Percentiles rank a stretch among this genome's conserved stretches.
Evolutionary conservation across 2,888 invertebrate genomes (phyloP).

Genomic region (Sabatieria punctata): DNA sequence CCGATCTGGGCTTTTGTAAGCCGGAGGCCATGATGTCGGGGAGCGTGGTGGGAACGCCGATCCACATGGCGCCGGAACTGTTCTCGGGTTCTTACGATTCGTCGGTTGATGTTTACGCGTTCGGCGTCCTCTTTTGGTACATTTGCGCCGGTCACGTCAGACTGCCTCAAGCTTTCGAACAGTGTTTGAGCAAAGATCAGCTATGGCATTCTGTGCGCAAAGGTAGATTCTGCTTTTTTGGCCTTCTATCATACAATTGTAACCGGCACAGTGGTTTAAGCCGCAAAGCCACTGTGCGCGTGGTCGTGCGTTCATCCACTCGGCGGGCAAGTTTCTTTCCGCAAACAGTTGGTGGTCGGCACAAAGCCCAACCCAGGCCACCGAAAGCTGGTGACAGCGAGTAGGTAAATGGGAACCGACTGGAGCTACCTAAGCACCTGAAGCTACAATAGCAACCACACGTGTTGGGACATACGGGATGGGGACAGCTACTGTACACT

Average conservation of each 20-base stretch:
- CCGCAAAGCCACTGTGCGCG: no score
- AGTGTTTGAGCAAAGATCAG: conserved; percentile 66
- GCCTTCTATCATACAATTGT: not conserved
- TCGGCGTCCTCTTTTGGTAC: conserved; percentile 64
- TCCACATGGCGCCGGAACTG: conserved; percentile 79
- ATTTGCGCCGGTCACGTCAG: conserved; percentile 63
- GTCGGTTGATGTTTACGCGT: conserved; percentile 71
- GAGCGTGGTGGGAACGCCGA: conserved; percentile 58
- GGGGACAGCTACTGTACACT: no score
- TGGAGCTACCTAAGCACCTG: no score
- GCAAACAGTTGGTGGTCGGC: no score
- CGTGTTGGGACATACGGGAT: no score
- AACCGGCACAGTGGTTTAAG: not conserved
- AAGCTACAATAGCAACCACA: no score
- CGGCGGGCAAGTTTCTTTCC: no score
- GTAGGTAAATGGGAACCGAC: no score
- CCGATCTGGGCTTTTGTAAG: conserved; percentile 74
- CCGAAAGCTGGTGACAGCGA: no score
- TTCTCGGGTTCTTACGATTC: conserved; percentile 59
- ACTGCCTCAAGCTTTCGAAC: conserved; percentile 59
- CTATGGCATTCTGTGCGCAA: conserved; percentile 63
- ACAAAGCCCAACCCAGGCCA: no score
- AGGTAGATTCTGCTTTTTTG: conserved; percentile 40
- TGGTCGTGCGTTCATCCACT: no score
- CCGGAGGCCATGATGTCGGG: conserved; percentile 77